Evolutionary conservation across 2,113 vertebrate genomes (phyloP), one percentile per base, ranked within the genome.

Genomic region (Malurus alboscapulatus): DNA sequence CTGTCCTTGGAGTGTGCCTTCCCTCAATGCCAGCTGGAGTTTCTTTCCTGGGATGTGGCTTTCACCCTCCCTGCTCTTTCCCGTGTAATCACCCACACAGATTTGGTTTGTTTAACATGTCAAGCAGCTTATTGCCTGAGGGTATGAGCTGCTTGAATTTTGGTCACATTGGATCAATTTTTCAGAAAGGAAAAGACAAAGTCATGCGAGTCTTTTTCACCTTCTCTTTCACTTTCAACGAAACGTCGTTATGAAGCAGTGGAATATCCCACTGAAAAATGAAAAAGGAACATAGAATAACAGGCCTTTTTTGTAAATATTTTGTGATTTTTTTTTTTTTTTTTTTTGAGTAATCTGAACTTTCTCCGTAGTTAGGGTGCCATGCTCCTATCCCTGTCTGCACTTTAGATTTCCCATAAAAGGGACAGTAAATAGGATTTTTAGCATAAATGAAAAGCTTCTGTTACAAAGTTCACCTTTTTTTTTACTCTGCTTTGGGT

Each of bases 301-400:
- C 40, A 65, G 20, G 17, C 10, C 34, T 21, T 6, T 5, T 80
- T 73, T 79, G 27, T 44, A 32, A 9, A 1, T 73, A 30, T 47
- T 71, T 34, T 38, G 9, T 29, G n/a, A n/a, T n/a, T n/a, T n/a
- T 9, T 8, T 4, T 14, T 10, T 54, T 57, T 53, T 62, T 27
- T 29, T 32, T 50, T 77, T 58, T 42, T 26, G 1, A 51, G 10
- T 48, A 11, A 53, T 47, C n/a, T 42, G 9, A 58, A 51, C 29
- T 59, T 7, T 57, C 13, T 81, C 26, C n/a, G 14, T 27, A 71
- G 45, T 32, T 16, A 66, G 65, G n/a, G 34, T 0, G 0, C 25
- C 12, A 4, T 50, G 34, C 10, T 17, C 3, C 0, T 67, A 2
- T 55, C 24, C 7, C 18, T 81, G 72, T 74, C 59, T 81, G 25